A percentile compares a stretch with the other conserved stretches of the same genome.
These are phyloP conservation scores for Tenebrio molitor DNA, from an alignment of 1,140 invertebrate species.

Conservation along the genomic window DNA sequence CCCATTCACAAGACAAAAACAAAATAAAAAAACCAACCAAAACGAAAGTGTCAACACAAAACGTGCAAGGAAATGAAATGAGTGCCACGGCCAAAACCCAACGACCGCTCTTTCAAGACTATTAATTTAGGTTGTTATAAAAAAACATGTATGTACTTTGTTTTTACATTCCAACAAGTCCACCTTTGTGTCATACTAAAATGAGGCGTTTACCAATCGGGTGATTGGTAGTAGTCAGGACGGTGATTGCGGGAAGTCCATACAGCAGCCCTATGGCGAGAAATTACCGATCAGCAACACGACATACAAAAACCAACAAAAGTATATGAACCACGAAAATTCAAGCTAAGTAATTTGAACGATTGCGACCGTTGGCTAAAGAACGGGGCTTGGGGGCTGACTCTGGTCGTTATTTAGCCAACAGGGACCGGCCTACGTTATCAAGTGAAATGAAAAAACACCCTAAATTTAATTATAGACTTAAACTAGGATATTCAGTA, in stretches of 20 bases:
- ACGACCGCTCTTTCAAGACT: constrained; percentile 41
- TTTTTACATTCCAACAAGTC: constrained; percentile 58
- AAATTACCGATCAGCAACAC: constrained; percentile 64
- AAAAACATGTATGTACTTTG: constrained; percentile 44
- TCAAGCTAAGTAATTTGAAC: background rate
- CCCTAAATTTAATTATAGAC: constrained; percentile 49
- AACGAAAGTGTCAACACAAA: no score
- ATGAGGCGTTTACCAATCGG: constrained; percentile 59
- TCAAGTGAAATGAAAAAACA: constrained; percentile 3
- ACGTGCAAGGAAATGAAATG: constrained; percentile 28
- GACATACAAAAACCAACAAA: constrained; percentile 40
- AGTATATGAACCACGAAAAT: constrained; percentile 28
- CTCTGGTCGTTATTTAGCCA: constrained; percentile 14
- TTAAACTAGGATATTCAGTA: constrained; percentile 64
- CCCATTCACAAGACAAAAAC: constrained; percentile 11
- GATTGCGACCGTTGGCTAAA: constrained; percentile 20
- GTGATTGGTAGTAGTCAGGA: constrained; percentile 58
- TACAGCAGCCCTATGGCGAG: constrained; percentile 65
- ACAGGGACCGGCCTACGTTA: constrained; percentile 28
- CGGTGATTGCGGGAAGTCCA: constrained; percentile 59
- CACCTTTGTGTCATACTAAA: constrained; percentile 56
- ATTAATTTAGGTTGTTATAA: constrained; percentile 30
- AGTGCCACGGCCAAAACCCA: constrained; percentile 37
- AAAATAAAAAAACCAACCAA: constrained; percentile 4
- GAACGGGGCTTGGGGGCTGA: background rate